A percentile compares a stretch with the other conserved stretches of the same genome.
These are phyloP conservation scores for Cryptus viduatorius DNA, from an alignment of 2,888 invertebrate species.

Conservation along the genomic window DNA sequence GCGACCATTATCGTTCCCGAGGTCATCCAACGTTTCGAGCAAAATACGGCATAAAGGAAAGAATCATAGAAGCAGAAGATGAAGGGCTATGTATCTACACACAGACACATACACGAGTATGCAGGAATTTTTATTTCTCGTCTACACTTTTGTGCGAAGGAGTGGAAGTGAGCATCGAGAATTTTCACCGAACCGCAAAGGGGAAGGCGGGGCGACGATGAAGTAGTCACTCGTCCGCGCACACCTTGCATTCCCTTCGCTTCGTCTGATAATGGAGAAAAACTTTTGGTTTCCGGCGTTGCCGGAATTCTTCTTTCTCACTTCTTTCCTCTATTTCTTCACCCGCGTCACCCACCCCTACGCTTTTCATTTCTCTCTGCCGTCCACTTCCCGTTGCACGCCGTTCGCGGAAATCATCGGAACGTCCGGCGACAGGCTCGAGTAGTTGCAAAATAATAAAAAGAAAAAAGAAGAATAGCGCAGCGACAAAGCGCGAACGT, in stretches of 20 bases:
- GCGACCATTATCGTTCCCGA: constrained; percentile 27
- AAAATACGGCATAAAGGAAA: not conserved
- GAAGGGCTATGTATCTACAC: not conserved
- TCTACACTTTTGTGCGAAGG: constrained; percentile 3
- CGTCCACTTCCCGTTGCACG: constrained; percentile 65
- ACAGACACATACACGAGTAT: not conserved
- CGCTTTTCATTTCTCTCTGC: constrained; percentile 56
- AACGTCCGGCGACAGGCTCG: constrained; percentile 66
- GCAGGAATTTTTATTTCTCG: too few relatives aligned
- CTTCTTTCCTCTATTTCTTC: constrained; percentile 19
- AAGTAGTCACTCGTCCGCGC: constrained; percentile 53
- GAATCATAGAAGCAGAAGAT: not conserved
- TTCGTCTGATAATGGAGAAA: constrained; percentile 54
- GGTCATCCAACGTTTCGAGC: not conserved
- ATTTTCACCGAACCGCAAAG: constrained; percentile 42
- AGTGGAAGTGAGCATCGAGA: constrained; percentile 36
- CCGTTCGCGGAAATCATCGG: constrained; percentile 69
- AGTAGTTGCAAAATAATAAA: constrained; percentile 55
- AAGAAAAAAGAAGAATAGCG: constrained; percentile 23
- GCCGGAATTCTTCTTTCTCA: constrained; percentile 49
- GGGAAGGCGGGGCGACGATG: constrained; percentile 33
- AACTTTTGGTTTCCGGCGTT: constrained; percentile 64
- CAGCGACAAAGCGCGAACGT: constrained; percentile 51
- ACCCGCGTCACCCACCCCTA: constrained; percentile 45
- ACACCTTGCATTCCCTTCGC: constrained; percentile 56